Conservation (phyloP, 2,888 invertebrate genomes). For the Amblyjoppa proteus region DNA sequence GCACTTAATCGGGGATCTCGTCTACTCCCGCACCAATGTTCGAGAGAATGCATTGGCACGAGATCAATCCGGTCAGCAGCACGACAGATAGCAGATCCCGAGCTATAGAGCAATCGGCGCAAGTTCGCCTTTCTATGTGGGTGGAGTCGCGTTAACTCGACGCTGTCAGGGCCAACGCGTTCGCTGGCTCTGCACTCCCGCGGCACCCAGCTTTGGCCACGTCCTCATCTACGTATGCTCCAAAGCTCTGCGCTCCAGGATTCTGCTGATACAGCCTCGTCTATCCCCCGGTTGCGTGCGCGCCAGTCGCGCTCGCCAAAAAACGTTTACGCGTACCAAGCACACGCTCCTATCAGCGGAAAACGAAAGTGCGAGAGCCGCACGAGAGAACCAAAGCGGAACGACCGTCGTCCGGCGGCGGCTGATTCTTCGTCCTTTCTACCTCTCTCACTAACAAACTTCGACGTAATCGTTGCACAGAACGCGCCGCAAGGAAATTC, state of each 20-base stretch:
- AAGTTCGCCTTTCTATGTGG: slow-evolving; percentile 77
- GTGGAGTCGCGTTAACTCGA: slow-evolving; percentile 75
- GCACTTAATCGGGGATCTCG: slow-evolving; percentile 42
- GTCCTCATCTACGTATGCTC: slow-evolving; percentile 63
- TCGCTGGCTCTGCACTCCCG: slow-evolving; percentile 63
- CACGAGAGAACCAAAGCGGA: slow-evolving; percentile 62
- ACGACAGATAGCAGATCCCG: slow-evolving; percentile 66
- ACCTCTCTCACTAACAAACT: slow-evolving; percentile 49
- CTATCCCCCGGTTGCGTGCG: slow-evolving; percentile 17
- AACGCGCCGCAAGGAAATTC: slow-evolving; percentile 33
- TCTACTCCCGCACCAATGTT: slow-evolving; percentile 40
- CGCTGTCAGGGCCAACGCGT: slow-evolving; percentile 77
- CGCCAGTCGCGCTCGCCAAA: slow-evolving; percentile 31
- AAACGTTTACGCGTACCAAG: slow-evolving; percentile 58
- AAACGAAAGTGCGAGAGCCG: slow-evolving; percentile 68
- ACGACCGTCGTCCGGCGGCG: slow-evolving; percentile 65
- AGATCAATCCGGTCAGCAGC: slow-evolving; percentile 68
- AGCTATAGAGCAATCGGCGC: slow-evolving; percentile 66
- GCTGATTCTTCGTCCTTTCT: slow-evolving; percentile 67
- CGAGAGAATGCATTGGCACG: slow-evolving; percentile 58
- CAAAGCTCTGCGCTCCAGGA: slow-evolving; percentile 39
- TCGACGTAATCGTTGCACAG: slow-evolving; percentile 60
- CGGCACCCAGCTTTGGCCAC: slow-evolving; percentile 49
- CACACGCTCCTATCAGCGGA: slow-evolving; percentile 65
- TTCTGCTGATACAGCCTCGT: background rate